Evolutionary conservation across 1,140 invertebrate species (phyloP).

Genomic region (Subanguina moxae): DNA sequence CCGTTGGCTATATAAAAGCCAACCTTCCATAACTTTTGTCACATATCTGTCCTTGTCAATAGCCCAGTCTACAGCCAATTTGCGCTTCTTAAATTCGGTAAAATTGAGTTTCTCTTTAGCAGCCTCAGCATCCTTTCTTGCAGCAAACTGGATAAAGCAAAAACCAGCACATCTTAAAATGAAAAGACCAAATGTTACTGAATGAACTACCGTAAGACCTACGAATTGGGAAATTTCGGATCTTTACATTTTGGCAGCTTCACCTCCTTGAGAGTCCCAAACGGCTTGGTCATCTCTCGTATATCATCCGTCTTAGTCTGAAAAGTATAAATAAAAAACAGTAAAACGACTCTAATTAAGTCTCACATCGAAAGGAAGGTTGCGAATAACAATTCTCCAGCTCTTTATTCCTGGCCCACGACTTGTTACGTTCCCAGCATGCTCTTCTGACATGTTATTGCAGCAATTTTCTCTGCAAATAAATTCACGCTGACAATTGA

Average conservation of each 20-base stretch:
- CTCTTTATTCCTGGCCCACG: conserved; percentile 27
- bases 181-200: too few relatives aligned
- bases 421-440: background rate
- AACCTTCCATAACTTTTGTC: conserved; percentile 22
- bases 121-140: conserved; percentile 27
- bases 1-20: background rate
- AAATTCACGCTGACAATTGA: too few relatives aligned
- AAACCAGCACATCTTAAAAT: conserved; percentile 39
- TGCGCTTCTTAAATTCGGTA: conserved; percentile 44
- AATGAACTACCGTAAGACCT: too few relatives aligned
- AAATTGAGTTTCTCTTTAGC: conserved; percentile 41
- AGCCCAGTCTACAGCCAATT: conserved; percentile 47
- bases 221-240: conserved; percentile 40
- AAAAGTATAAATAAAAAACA: conserved; percentile 26
- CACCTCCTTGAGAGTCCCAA: conserved; percentile 36
- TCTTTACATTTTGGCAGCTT: conserved; percentile 42
- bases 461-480: too few relatives aligned
- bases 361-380: conserved; percentile 44
- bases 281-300: conserved; percentile 16
- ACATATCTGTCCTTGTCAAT: conserved; percentile 41
- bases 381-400: conserved; percentile 46
- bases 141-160: conserved; percentile 41
- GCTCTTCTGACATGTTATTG: too few relatives aligned
- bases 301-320: conserved; percentile 48
- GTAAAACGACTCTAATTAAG: background rate